These are phyloP conservation scores for Drosophila sp. DNA, from an alignment of 1,140 invertebrate species.

Conservation along the genomic window DNA sequence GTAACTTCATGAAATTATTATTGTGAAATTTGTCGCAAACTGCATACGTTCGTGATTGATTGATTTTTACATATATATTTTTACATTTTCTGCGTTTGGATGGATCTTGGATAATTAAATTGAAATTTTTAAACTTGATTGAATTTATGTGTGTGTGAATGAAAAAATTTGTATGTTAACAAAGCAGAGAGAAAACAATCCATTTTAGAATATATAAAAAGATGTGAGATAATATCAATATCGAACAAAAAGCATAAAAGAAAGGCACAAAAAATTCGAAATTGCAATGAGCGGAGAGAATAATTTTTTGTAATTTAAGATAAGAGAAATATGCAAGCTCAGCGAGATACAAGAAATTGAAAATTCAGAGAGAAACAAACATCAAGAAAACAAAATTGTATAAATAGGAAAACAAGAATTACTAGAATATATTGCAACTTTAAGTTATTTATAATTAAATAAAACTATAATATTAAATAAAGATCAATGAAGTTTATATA, in stretches of 20 bases:
- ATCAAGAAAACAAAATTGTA: slow-evolving; percentile 60
- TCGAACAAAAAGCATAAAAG: slow-evolving; percentile 52
- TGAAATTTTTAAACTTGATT: slow-evolving; percentile 43
- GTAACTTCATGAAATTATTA: slow-evolving; percentile 72
- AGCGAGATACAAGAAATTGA: slow-evolving; percentile 36
- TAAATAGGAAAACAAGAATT: slow-evolving; percentile 67
- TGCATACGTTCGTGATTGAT: slow-evolving; percentile 39
- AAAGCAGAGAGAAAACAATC: slow-evolving; percentile 25
- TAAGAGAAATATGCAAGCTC: slow-evolving; percentile 49
- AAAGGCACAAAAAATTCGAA: slow-evolving; percentile 67
- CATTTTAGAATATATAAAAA: slow-evolving; percentile 38
- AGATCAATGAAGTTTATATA: slow-evolving; percentile 30
- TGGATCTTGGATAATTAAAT: slow-evolving; percentile 39
- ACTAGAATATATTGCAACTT: slow-evolving; percentile 53
- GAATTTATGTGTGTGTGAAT: slow-evolving; percentile 14
- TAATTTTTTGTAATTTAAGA: slow-evolving; percentile 59
- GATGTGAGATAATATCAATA: slow-evolving; percentile 34
- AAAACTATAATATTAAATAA: slow-evolving; percentile 76
- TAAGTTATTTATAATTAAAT: slow-evolving; percentile 82
- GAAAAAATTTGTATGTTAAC: slow-evolving; percentile 32
- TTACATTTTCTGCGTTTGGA: slow-evolving; percentile 31
- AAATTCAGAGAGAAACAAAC: slow-evolving; percentile 31
- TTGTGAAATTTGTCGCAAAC: slow-evolving; percentile 63
- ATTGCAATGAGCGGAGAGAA: slow-evolving; percentile 40
- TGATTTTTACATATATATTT: slow-evolving; percentile 38